Evolutionary conservation across 2,888 invertebrate genomes (phyloP).

Genomic region (Eilema depressum): DNA sequence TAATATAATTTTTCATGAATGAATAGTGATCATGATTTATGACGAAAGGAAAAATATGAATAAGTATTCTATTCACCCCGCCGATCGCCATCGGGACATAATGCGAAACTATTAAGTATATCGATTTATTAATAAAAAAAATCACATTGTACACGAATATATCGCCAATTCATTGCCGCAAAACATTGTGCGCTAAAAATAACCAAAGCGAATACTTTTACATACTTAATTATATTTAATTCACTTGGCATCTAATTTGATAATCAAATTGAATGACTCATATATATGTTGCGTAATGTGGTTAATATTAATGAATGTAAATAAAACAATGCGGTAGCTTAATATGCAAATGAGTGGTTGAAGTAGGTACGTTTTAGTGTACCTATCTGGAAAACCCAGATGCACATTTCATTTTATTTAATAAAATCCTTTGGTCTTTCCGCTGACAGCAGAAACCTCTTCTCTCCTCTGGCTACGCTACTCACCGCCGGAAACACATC

Average conservation of each 20-base stretch:
- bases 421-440: too few relatives aligned
- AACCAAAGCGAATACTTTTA: background rate
- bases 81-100: background rate
- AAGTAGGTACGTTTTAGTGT: background rate
- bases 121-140: too few relatives aligned
- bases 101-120: background rate
- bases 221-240: background rate
- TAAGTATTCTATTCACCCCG: background rate
- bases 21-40: background rate
- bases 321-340: background rate
- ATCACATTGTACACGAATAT: background rate
- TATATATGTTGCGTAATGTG: background rate
- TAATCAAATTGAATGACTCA: slow-evolving; percentile 6
- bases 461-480: too few relatives aligned
- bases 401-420: background rate
- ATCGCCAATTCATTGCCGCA: background rate
- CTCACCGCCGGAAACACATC: too few relatives aligned
- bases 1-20: too few relatives aligned
- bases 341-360: background rate
- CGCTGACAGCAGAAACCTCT: too few relatives aligned
- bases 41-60: background rate
- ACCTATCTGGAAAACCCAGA: background rate
- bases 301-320: background rate
- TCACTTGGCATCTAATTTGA: background rate
- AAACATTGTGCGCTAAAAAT: background rate